Base-by-base conservation (phyloP, 2,113 vertebrate genomes). In the Rana temporaria region DNA sequence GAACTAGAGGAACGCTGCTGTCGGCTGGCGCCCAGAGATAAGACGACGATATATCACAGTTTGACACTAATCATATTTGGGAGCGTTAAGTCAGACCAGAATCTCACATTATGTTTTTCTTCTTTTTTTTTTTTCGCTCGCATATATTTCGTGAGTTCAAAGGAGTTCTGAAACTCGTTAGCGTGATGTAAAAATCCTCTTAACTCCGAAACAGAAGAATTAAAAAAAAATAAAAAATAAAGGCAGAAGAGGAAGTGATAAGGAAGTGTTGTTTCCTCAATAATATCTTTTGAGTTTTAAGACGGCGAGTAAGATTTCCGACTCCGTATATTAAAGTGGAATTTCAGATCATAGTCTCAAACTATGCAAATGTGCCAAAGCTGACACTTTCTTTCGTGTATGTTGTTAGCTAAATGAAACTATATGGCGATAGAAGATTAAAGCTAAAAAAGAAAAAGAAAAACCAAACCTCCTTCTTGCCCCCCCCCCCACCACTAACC, bases 21-120 rank as follows among this genome's bases (percentile, higher is more conserved):
- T 94, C 87, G 88, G 91, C 95, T 95, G 94, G 87, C 79, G 89
- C 81, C 88, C 63, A 26, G 85, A 89, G 95, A 97, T 96, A 96
- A 96, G 93, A 86, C 38, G 88, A 87, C 42, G 88, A 92, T 92
- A 93, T 93, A 94, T 96, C 92, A 91, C 92, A 93, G 90, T 85
- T 88, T 90, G 90, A 90, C 90, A 91, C 91, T 94, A 95, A 95
- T 95, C 94, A 90, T 91, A 91, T 95, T 94, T 89, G 90, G 91
- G 89, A 88, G 88, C 90, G 90, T 93, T 94, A 93, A 93, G 86
- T 90, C 85, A 87, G 87, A 87, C 91, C 52, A 79, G 87, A 88
- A 88, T 88, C 89, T 26, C 42, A 15, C 62, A 15, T 62, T 80
- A 48, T 48, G 6, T 66, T 14, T 24, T 86, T 53, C 22, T 60